Evolutionary conservation across 2,888 invertebrate species (phyloP), one percentile per base, ranked within the genome.

Genomic region (Nomada hirtipes): DNA sequence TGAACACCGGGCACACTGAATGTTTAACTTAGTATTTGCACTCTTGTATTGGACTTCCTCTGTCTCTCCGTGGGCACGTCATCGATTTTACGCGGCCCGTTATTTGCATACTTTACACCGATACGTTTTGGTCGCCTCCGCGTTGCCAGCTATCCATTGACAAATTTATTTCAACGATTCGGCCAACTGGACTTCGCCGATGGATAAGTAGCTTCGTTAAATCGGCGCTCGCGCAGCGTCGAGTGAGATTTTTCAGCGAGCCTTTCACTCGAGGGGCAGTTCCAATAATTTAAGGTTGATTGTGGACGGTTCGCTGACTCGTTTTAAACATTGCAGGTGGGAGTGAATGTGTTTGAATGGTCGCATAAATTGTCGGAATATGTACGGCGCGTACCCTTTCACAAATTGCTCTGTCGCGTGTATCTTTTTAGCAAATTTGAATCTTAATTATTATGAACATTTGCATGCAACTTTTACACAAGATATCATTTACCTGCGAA

Each of bases 51-150:
- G 52, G 1, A 29, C 47, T 63, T 42, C 68, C 36, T 26, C 29
- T 9, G 18, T 23, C 20, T 29, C 76, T 50, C 55, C 15, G 59
- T 20, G 64, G 26, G 57, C 76, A 70, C 75, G 73, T 86, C 80
- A 77, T 73, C 78, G 79, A 87, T 82, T 88, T 88, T 87, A 88
- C 78, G 83, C 76, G 65, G 29, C 72, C 57, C 77, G 80, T 88
- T 88, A 88, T 82, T 88, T 80, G 70, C 79, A 82, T 86, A 87
- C 78, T 87, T 88, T 87, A 86, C 70, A 78, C 73, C 67, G 76
- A 70, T 76, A 79, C 79, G 67, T 77, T 55, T 75, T 50, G 44
- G 53, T 69, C 78, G 80, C 83, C 88, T 61, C 67, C 78, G 71
- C 82, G 64, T 71, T 64, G 57, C 86, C 77, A 61, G 70, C 76